Evolutionary conservation across 1,140 invertebrate genomes (phyloP), one percentile per base, ranked within the genome.

Genomic region (Drosophila bipectinata): DNA sequence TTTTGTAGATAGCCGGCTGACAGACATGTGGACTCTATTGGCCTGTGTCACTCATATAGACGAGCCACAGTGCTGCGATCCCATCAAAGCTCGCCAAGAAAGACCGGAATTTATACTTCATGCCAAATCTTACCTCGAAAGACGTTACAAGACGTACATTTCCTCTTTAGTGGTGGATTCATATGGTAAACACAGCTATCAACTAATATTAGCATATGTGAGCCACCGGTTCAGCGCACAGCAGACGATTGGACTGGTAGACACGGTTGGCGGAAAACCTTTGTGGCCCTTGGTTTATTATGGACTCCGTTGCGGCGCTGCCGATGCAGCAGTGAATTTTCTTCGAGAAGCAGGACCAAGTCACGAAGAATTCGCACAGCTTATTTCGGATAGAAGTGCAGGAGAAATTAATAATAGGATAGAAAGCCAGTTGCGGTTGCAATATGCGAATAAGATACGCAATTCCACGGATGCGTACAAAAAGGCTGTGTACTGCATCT

Each of bases 11-110:
- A 92, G 97, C 94, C 97, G 97, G 93, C 94, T 98, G 0, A 93
- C 94, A 49, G 97, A 98, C 88, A 94, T 98, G 92, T 99, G 98
- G 98, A 94, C 95, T 80, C 96, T 98, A 83, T 94, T 98, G 1
- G 49, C 75, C 6, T 76, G 71, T 44, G 72, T 88, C 2, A 82
- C 74, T 1, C 62, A 88, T 8, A 61, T 83, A 8, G 45, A 59
- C 21, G 53, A 51, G 1, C 94, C 94, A 0, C 92, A 93, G 62
- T 93, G 93, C 62, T 95, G 94, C 60, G 95, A 97, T 92, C 94
- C 95, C 59, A 92, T 96, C 8, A 94, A 95, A 85, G 94, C 94
- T 1, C 93, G 97, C 74, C 94, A 93, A 45, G 95, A 94, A 74
- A 91, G 94, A 24, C 91, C 93, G 3, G 94, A 94, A 61, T 95